Percentiles rank a stretch among this genome's conserved stretches.
These are phyloP conservation scores for Cephalopterus ornatus DNA, from an alignment of 2,113 vertebrate species.

Conservation along the genomic window DNA sequence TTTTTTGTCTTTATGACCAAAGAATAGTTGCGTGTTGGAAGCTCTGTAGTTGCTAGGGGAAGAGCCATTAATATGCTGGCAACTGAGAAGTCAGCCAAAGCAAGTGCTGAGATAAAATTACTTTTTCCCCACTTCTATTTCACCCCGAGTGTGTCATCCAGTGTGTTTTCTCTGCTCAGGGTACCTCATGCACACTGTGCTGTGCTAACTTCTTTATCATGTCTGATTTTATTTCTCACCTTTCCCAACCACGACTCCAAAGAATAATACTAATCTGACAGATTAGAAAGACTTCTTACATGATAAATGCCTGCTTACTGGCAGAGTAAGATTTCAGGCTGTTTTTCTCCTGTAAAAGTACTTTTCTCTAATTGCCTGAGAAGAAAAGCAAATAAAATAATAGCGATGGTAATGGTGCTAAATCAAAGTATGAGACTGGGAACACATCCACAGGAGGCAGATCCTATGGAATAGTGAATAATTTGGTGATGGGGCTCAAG, in stretches of 20 bases:
- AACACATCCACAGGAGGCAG: not conserved
- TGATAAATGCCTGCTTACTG: not conserved
- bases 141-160: not conserved
- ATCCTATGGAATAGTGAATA: not conserved
- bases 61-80: conserved; percentile 51
- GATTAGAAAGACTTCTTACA: not conserved
- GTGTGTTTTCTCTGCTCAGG: conserved; percentile 16
- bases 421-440: not conserved
- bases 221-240: conserved; percentile 44
- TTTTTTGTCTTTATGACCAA: conserved; percentile 59
- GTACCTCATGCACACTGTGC: not conserved
- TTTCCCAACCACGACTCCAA: not conserved
- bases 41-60: conserved; percentile 64
- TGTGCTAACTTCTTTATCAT: conserved; percentile 40
- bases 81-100: conserved; percentile 59
- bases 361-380: not conserved
- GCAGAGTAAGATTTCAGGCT: not conserved
- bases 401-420: not conserved
- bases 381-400: not conserved
- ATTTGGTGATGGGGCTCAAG: not conserved
- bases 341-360: not conserved
- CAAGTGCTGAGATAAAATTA: conserved; percentile 60
- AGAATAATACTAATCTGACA: conserved; percentile 24
- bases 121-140: conserved; percentile 40
- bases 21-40: conserved; percentile 59